Percentiles rank a stretch among this genome's conserved stretches.
Evolutionary conservation across 1,140 invertebrate genomes (phyloP).

Genomic region (Drosophila teissieri): DNA sequence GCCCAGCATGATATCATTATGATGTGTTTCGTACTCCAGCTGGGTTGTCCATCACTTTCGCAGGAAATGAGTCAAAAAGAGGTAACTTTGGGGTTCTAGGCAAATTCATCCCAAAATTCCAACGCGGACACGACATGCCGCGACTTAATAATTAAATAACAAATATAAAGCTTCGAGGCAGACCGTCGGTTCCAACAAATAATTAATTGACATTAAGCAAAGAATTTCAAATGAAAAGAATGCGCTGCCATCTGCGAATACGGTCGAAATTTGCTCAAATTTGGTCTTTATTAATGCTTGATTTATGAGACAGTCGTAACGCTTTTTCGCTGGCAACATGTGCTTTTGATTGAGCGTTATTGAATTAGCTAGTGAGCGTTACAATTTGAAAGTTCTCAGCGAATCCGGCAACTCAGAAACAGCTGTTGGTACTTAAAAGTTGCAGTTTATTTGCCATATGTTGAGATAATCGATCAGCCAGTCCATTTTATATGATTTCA

Average conservation of each 20-base stretch:
- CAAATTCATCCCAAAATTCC: slow-evolving; percentile 46
- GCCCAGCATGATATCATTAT: slow-evolving; percentile 70
- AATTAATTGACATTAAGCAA: slow-evolving; percentile 79
- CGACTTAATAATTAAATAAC: slow-evolving; percentile 75
- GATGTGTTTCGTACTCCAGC: slow-evolving; percentile 16
- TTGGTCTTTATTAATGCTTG: slow-evolving; percentile 70
- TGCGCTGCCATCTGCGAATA: slow-evolving; percentile 14
- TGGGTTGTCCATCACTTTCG: slow-evolving; percentile 66
- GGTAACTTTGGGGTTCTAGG: slow-evolving; percentile 19
- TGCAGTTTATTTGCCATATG: slow-evolving; percentile 1
- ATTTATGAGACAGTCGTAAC: slow-evolving; percentile 57
- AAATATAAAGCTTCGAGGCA: slow-evolving; percentile 33
- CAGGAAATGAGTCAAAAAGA: slow-evolving; percentile 69
- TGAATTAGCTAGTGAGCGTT: slow-evolving; percentile 49
- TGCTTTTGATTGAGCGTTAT: slow-evolving; percentile 42
- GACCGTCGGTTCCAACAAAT: slow-evolving; percentile 58
- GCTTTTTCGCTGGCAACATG: slow-evolving; percentile 46
- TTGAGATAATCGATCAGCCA: too few species aligned
- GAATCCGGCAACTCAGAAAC: slow-evolving; percentile 14
- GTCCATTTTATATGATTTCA: background rate
- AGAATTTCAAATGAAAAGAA: slow-evolving; percentile 64
- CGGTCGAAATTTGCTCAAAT: slow-evolving; percentile 64
- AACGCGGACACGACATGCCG: slow-evolving; percentile 43
- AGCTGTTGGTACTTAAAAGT: slow-evolving; percentile 49
- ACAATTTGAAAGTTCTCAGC: slow-evolving; percentile 54